Evolutionary conservation across 2,888 invertebrate genomes (phyloP), one percentile per base, ranked within the genome.

Genomic region (Palloptera scutellata): DNA sequence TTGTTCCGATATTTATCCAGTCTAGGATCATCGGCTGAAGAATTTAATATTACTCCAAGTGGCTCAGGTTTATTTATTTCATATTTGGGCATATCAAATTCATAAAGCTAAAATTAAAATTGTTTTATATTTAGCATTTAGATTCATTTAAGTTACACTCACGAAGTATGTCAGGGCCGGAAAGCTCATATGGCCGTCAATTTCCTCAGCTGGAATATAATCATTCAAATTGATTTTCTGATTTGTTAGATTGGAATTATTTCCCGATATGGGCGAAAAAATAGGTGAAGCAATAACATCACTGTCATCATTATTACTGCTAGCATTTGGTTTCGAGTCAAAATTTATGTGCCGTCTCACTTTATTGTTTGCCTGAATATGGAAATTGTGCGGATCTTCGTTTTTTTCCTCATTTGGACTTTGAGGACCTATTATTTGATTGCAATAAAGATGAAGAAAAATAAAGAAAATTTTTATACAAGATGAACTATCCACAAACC

Each of bases 21-120:
- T 66, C 74, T 68, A 13, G 74, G 74, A 72, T 75, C 74, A 55
- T 66, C 40, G 54, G 60, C 57, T 42, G 57, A 63, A 15, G 72
- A 69, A 61, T 64, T 69, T 65, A 72, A 61, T 43, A 72, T 61
- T 55, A 62, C 66, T 53, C 72, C 71, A 61, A 75, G 59, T 43
- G 41, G 30, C 2, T 61, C 17, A 10, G 73, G 72, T 59, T 73
- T 73, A 55, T 73, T 72, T 17, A 71, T 17, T 4, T 68, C 62
- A 48, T 64, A 9, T 43, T 67, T 70, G 12, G 64, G 57, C 55
- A 73, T 59, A 70, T 72, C 71, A 42, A 75, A 67, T 72, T 71
- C 70, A 41, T 69, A 48, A 9, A 75, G 68, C 74, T 75, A 40
- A 42, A 69, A 67, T 8, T 2, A 40, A 58, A 58, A 51, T 54